Evolutionary conservation across 2,797 vertebrate species (phyloP).

Genomic region (Xerus rutilus): DNA sequence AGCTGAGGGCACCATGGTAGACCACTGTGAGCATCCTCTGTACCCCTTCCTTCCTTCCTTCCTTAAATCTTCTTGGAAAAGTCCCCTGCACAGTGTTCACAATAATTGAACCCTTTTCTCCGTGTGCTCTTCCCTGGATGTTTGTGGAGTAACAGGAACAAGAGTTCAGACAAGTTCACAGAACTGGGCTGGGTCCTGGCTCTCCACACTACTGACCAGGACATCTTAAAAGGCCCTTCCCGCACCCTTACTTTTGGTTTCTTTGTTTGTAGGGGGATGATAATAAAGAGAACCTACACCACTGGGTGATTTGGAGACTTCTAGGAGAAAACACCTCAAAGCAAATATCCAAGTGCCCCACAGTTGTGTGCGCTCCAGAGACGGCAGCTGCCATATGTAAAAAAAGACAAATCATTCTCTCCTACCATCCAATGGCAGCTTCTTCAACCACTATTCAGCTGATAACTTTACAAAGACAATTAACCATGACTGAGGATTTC

Average conservation of each 20-base stretch:
- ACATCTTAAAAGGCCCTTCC: background rate
- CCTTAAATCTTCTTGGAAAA: background rate
- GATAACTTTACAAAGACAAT: background rate
- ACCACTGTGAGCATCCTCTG: no score
- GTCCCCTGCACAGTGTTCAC: background rate
- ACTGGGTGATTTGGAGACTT: background rate
- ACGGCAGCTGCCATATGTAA: no score
- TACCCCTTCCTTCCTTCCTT: no score
- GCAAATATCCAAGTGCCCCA: background rate
- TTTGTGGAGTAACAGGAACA: background rate
- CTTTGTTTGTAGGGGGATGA: background rate
- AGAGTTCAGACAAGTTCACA: background rate
- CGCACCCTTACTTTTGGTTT: background rate
- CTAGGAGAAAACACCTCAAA: background rate
- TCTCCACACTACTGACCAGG: background rate
- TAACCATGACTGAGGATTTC: background rate
- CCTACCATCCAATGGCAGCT: accelerated
- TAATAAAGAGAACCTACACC: background rate
- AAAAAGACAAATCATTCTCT: background rate
- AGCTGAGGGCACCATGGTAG: no score
- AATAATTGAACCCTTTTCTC: background rate
- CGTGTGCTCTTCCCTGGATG: background rate
- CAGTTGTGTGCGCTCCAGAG: no score
- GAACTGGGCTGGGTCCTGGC: background rate
- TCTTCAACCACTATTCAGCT: background rate